A percentile compares a stretch with the other conserved stretches of the same genome.
These are phyloP conservation scores for Ametastegia equiseti DNA, from an alignment of 2,888 invertebrate genomes.

Conservation along the genomic window DNA sequence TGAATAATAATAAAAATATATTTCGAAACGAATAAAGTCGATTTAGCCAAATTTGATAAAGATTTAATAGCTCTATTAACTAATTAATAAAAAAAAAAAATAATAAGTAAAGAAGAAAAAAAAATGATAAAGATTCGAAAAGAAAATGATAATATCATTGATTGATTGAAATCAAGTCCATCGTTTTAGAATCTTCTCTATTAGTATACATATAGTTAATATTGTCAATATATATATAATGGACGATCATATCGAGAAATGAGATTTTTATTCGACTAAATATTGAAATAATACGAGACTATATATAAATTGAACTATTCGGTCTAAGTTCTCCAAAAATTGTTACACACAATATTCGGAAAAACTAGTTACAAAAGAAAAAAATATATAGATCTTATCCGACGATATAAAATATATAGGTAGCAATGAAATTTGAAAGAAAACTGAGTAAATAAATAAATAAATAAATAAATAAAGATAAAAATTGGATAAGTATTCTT, in stretches of 20 bases:
- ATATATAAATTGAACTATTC: not conserved
- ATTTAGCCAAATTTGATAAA: constrained; percentile 34
- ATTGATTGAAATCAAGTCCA: no score
- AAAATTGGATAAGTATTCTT: not conserved
- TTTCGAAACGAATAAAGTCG: not conserved
- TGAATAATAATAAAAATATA: constrained; percentile 24
- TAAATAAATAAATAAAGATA: not conserved
- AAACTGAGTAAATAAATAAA: no score
- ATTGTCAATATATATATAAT: constrained; percentile 25
- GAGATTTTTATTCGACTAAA: not conserved
- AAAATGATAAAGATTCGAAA: constrained; percentile 2
- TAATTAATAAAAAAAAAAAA: not conserved
- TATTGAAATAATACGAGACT: not conserved
- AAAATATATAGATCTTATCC: not conserved
- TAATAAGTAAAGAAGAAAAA: not conserved
- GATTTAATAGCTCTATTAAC: constrained; percentile 1
- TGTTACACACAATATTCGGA: no score
- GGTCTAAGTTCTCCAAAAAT: not conserved
- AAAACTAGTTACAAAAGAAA: not conserved
- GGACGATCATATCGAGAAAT: constrained; percentile 20
- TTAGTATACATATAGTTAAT: not conserved
- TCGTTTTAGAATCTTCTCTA: constrained; percentile 25
- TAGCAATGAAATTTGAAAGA: no score
- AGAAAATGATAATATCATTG: constrained; percentile 9
- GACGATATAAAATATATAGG: no score